Evolutionary conservation across 2,113 vertebrate genomes (phyloP).

Genomic region (Chaetura pelagica): DNA sequence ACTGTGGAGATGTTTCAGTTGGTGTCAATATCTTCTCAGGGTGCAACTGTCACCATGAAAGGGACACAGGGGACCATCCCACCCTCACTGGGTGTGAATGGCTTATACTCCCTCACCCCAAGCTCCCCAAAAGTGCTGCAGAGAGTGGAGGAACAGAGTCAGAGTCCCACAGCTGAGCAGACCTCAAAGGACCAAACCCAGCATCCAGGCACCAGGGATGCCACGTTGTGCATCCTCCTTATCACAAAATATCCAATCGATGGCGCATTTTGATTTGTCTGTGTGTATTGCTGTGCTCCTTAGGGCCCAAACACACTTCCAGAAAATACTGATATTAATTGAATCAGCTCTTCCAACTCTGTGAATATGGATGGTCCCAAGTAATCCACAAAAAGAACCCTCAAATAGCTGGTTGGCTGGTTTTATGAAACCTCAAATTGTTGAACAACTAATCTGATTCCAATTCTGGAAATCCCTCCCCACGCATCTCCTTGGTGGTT

Average conservation of each 20-base stretch:
- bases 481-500: neutral
- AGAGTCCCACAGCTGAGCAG: neutral
- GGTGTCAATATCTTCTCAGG: neutral
- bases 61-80: neutral
- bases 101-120: too few species aligned
- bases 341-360: neutral
- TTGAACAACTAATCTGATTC: neutral
- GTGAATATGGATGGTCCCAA: neutral
- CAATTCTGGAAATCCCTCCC: neutral
- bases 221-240: neutral
- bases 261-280: neutral
- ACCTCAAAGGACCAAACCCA: neutral
- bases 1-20: neutral
- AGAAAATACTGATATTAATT: neutral
- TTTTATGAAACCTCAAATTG: neutral
- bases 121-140: neutral
- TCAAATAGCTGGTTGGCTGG: neutral
- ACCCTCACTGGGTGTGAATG: neutral
- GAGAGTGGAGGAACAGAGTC: neutral
- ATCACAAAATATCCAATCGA: neutral
- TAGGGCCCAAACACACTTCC: neutral
- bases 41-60: fast-evolving
- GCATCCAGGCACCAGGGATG: neutral
- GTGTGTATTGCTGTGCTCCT: neutral
- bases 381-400: neutral